Evolutionary conservation across 2,888 invertebrate species (phyloP).

Genomic region (Nebria brevicollis): DNA sequence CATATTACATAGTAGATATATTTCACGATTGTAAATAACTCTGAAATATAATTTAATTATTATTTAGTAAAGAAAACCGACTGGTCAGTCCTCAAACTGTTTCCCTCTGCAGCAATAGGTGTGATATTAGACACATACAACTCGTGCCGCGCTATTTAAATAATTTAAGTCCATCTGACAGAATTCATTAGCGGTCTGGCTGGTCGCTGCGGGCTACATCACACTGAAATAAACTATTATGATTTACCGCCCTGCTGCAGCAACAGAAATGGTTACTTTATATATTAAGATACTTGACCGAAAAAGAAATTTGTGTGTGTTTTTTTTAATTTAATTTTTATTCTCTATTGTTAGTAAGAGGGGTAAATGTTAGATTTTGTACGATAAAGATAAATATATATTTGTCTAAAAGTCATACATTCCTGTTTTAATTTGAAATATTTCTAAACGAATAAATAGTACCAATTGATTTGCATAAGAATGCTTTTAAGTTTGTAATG

Average conservation of each 20-base stretch:
- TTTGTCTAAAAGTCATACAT: no score
- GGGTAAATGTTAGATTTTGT: no score
- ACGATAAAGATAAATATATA: not conserved
- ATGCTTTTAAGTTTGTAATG: not conserved
- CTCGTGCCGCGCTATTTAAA: constrained; percentile 43
- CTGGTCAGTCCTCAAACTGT: not conserved
- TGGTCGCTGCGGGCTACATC: constrained; percentile 33
- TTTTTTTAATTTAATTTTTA: no score
- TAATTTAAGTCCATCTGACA: constrained; percentile 42
- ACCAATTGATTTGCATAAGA: not conserved
- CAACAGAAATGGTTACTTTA: not conserved
- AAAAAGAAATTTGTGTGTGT: no score
- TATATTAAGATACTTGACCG: no score
- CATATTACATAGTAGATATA: constrained; percentile 12
- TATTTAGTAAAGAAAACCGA: constrained; percentile 35
- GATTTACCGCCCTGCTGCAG: constrained; percentile 25
- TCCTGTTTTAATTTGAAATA: not conserved
- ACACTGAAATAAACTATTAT: constrained; percentile 33
- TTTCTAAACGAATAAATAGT: not conserved
- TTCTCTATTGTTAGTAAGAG: no score
- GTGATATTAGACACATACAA: constrained; percentile 8
- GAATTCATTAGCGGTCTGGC: constrained; percentile 38
- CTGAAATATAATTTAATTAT: constrained; percentile 39
- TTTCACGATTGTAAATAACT: constrained; percentile 32
- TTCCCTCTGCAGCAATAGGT: not conserved